These are phyloP conservation scores for Chloebia gouldiae DNA, from an alignment of 2,113 vertebrate species.

Conservation along the genomic window DNA sequence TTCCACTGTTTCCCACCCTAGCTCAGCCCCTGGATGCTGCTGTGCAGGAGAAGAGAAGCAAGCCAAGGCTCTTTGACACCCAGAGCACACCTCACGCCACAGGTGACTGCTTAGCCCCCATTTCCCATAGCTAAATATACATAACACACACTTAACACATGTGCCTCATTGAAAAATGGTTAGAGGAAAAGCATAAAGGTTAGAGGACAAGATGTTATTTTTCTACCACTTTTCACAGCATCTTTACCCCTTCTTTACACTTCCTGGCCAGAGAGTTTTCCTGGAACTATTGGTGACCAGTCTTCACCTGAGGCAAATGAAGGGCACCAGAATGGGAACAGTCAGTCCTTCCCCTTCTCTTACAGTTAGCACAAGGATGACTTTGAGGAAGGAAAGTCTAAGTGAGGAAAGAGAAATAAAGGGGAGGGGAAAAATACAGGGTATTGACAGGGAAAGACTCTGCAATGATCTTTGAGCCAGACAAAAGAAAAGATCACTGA, in stretches of 20 bases:
- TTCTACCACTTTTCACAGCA: neutral
- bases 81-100: neutral
- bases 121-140: neutral
- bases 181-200: neutral
- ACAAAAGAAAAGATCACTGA: neutral
- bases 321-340: neutral
- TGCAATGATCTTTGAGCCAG: neutral
- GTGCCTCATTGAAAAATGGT: neutral
- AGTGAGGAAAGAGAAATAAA: neutral
- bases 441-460: neutral
- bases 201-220: neutral
- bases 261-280: neutral
- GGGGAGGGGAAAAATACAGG: neutral
- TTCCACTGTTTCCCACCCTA: neutral
- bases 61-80: neutral
- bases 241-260: neutral
- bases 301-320: neutral
- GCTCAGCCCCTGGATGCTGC: neutral
- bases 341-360: neutral
- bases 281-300: neutral
- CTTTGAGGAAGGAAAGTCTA: neutral
- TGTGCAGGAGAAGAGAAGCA: neutral
- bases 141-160: fast-evolving
- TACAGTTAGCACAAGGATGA: neutral
- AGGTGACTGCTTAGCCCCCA: fast-evolving